These are phyloP conservation scores for Trissolcus brochymenae DNA, from an alignment of 2,888 invertebrate species.

Conservation along the genomic window DNA sequence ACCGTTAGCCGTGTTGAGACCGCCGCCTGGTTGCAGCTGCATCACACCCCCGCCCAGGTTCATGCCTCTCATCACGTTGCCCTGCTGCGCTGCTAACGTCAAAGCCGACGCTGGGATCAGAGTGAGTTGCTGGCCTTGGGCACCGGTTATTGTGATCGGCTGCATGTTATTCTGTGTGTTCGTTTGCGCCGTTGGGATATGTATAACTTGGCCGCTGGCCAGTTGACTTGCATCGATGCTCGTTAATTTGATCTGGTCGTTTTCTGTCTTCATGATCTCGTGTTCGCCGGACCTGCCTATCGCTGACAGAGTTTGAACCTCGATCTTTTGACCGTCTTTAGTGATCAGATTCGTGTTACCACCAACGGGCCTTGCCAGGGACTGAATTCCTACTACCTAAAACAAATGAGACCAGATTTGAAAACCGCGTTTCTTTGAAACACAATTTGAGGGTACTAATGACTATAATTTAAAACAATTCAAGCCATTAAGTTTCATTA, in stretches of 20 bases:
- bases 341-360: conserved; percentile 70
- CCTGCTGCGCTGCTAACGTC: conserved; percentile 69
- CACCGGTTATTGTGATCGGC: conserved; percentile 84
- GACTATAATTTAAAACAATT: no score
- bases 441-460: no score
- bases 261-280: conserved; percentile 60
- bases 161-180: conserved; percentile 75
- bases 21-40: conserved; percentile 78
- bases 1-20: conserved; percentile 76
- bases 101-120: conserved; percentile 86
- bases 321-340: conserved; percentile 74
- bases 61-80: conserved; percentile 72
- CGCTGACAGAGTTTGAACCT: conserved; percentile 70
- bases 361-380: conserved; percentile 66
- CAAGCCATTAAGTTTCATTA: no score
- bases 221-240: conserved; percentile 74
- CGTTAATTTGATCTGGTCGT: conserved; percentile 73
- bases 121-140: conserved; percentile 88
- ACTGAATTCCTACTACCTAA: conserved; percentile 72
- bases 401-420: neutral
- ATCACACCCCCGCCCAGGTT: conserved; percentile 71
- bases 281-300: conserved; percentile 67
- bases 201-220: conserved; percentile 73
- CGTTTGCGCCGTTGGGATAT: conserved; percentile 69
- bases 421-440: neutral